These are phyloP conservation scores for Propithecus coquereli DNA, from an alignment of 2,113 vertebrate genomes.

Conservation along the genomic window DNA sequence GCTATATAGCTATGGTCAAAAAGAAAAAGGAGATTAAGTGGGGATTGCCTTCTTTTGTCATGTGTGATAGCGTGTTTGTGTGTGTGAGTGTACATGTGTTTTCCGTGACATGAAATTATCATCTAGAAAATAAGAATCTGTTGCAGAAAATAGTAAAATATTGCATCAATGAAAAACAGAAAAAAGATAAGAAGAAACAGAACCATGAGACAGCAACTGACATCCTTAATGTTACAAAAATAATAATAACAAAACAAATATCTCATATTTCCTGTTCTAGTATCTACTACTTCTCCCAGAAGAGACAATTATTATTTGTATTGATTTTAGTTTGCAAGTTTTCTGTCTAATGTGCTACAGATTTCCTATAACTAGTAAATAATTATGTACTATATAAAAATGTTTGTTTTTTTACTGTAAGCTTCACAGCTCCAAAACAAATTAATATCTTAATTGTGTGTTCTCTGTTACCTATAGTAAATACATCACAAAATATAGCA, in stretches of 20 bases:
- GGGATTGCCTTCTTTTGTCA: neutral
- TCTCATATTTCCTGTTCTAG: neutral
- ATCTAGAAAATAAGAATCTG: neutral
- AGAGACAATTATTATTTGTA: conserved; percentile 61
- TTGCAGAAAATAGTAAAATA: neutral
- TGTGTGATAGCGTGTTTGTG: neutral
- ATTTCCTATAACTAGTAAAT: conserved; percentile 41
- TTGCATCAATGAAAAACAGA: neutral
- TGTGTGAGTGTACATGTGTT: neutral
- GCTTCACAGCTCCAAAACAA: conserved; percentile 19
- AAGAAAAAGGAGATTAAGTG: neutral
- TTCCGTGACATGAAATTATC: neutral
- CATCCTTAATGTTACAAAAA: neutral
- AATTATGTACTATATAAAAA: conserved; percentile 39
- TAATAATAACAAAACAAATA: neutral
- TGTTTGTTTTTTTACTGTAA: conserved; percentile 29
- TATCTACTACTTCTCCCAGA: conserved; percentile 21
- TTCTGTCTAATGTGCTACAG: neutral
- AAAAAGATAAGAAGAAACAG: neutral
- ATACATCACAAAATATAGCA: neutral
- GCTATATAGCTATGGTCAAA: neutral
- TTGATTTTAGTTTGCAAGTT: conserved; percentile 62
- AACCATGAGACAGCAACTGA: neutral
- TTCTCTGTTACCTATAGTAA: conserved; percentile 33
- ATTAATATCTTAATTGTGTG: conserved; percentile 49